Conservation (phyloP, 2,797 vertebrate species). For the Petrocephalus schoutedeni region DNA sequence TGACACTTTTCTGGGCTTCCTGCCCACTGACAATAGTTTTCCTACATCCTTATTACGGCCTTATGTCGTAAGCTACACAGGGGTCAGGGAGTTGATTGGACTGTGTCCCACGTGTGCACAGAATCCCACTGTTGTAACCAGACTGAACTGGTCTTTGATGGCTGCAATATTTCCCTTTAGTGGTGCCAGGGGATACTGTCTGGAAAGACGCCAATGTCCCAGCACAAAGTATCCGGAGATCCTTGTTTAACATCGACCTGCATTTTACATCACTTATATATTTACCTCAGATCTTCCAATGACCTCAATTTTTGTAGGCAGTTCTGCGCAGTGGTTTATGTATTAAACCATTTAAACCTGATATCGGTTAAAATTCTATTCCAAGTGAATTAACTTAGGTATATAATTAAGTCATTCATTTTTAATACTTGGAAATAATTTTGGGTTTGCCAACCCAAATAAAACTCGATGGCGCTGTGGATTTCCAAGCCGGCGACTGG, state of each 20-base stretch:
- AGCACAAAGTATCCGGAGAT: neutral
- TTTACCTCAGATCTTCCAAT: neutral
- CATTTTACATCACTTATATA: neutral
- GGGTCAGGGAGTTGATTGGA: constrained; percentile 3
- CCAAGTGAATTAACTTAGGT: neutral
- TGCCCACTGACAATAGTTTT: neutral
- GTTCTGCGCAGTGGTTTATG: neutral
- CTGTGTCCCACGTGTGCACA: constrained; percentile 8
- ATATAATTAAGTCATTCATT: neutral
- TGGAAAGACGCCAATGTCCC: neutral
- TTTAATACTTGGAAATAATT: neutral
- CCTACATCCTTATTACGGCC: neutral
- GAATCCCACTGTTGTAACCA: neutral
- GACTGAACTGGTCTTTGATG: neutral
- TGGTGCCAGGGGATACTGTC: neutral
- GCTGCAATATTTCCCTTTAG: neutral
- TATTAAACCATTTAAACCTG: neutral
- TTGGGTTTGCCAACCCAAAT: neutral
- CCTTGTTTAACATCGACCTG: neutral
- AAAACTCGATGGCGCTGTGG: neutral
- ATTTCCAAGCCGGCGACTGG: neutral
- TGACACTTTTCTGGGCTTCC: neutral
- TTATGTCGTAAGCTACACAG: neutral
- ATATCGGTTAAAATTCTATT: neutral
- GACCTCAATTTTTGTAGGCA: neutral